A percentile compares a stretch with the other conserved stretches of the same genome.
Evolutionary conservation across 2,113 vertebrate species (phyloP).

Genomic region (Nycticorax nycticorax): DNA sequence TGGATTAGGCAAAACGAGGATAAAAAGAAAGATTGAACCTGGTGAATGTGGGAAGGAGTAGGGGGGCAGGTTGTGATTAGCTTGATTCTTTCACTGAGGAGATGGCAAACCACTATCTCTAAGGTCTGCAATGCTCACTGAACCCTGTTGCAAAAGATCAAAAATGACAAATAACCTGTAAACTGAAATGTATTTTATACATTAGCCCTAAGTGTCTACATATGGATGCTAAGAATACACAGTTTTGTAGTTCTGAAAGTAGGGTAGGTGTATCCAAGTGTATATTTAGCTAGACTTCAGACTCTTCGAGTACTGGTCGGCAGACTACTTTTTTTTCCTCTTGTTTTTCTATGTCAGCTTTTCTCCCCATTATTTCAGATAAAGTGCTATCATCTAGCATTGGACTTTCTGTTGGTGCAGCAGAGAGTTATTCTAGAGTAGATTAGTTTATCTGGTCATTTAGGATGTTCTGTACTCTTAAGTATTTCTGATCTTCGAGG

Average conservation of each 20-base stretch:
- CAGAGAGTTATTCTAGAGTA: neutral
- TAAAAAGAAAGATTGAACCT: neutral
- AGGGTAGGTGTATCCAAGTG: neutral
- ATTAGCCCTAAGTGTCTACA: neutral
- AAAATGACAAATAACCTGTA: neutral
- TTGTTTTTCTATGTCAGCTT: neutral
- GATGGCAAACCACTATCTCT: neutral
- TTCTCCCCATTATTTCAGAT: neutral
- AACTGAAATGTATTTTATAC: neutral
- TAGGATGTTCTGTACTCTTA: neutral
- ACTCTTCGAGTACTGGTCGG: neutral
- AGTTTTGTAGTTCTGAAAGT: neutral
- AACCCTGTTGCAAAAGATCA: neutral
- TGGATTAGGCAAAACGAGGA: neutral
- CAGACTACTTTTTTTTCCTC: neutral
- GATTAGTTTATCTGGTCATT: conserved; percentile 22
- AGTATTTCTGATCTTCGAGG: neutral
- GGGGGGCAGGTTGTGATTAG: neutral
- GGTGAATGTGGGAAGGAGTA: neutral
- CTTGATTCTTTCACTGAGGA: neutral
- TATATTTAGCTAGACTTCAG: neutral
- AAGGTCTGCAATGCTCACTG: rapidly evolving
- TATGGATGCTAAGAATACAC: neutral
- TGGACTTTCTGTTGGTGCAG: neutral
- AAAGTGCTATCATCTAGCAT: neutral